Evolutionary conservation across 2,888 invertebrate species (phyloP).

Genomic region (Noctua pronuba): DNA sequence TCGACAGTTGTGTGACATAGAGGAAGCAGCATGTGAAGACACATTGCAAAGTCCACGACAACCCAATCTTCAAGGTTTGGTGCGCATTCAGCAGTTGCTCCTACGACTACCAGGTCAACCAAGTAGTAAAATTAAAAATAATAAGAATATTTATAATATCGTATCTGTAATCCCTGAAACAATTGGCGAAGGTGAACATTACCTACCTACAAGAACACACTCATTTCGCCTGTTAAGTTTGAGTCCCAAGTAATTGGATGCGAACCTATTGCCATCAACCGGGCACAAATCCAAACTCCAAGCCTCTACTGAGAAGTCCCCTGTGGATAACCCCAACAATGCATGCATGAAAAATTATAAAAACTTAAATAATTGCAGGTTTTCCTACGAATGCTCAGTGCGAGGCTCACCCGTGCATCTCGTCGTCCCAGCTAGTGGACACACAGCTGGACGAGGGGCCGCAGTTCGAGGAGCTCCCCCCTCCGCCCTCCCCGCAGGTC

Average conservation of each 20-base stretch:
- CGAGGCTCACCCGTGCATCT: slow-evolving; percentile 76
- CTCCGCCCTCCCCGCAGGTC: slow-evolving; percentile 34
- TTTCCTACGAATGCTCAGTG: slow-evolving; percentile 77
- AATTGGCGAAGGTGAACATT: neutral
- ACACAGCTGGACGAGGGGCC: slow-evolving; percentile 49
- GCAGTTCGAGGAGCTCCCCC: slow-evolving; percentile 48
- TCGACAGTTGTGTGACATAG: neutral
- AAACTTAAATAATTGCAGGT: slow-evolving; percentile 70
- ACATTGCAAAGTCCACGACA: slow-evolving; percentile 81
- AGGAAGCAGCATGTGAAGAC: slow-evolving; percentile 83
- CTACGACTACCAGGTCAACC: neutral
- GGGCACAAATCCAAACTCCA: neutral
- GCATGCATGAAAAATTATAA: neutral
- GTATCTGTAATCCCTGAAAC: neutral
- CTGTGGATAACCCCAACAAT: neutral
- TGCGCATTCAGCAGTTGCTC: slow-evolving; percentile 62
- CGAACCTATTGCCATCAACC: neutral
- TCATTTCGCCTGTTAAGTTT: neutral
- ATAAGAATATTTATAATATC: neutral
- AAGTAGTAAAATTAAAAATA: neutral
- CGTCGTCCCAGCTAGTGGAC: slow-evolving; percentile 34
- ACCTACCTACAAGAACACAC: neutral
- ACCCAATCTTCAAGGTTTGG: slow-evolving; percentile 74
- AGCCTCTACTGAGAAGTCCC: neutral
- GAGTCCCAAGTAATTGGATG: neutral